Evolutionary conservation across 2,797 vertebrate genomes (phyloP).

Genomic region (Onychomys torridus): DNA sequence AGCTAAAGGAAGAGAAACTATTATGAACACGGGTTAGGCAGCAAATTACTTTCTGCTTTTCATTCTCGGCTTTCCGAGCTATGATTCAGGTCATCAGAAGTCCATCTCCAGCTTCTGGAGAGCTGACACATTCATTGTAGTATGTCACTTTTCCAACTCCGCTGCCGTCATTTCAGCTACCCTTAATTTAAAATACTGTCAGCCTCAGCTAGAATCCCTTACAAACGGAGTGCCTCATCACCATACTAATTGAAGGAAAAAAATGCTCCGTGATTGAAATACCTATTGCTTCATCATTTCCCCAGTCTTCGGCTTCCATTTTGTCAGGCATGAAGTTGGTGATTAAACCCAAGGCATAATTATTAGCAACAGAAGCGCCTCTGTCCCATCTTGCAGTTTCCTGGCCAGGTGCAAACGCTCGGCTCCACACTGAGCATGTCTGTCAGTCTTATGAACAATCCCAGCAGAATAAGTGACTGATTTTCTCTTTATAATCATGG

Average conservation of each 20-base stretch:
- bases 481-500: constrained; percentile 87
- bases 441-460: constrained; percentile 88
- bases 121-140: constrained; percentile 83
- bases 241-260: constrained; percentile 86
- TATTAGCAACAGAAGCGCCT: constrained; percentile 88
- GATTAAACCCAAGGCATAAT: constrained; percentile 89
- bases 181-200: constrained; percentile 87
- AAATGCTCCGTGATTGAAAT: constrained; percentile 89
- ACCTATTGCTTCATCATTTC: constrained; percentile 89
- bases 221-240: constrained; percentile 87
- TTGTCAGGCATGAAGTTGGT: constrained; percentile 87
- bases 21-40: constrained; percentile 64
- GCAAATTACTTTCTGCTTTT: constrained; percentile 81
- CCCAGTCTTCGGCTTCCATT: constrained; percentile 86
- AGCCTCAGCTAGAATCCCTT: constrained; percentile 86
- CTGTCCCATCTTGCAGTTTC: constrained; percentile 87
- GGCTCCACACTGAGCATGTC: constrained; percentile 81
- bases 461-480: constrained; percentile 88
- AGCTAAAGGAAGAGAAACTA: constrained; percentile 73
- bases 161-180: constrained; percentile 85
- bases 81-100: constrained; percentile 81
- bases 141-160: constrained; percentile 84
- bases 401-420: constrained; percentile 90
- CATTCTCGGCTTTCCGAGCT: constrained; percentile 78
- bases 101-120: constrained; percentile 81